Conservation (phyloP, 2,797 vertebrate species). For the Lepidocolaptes lacrymiger region DNA sequence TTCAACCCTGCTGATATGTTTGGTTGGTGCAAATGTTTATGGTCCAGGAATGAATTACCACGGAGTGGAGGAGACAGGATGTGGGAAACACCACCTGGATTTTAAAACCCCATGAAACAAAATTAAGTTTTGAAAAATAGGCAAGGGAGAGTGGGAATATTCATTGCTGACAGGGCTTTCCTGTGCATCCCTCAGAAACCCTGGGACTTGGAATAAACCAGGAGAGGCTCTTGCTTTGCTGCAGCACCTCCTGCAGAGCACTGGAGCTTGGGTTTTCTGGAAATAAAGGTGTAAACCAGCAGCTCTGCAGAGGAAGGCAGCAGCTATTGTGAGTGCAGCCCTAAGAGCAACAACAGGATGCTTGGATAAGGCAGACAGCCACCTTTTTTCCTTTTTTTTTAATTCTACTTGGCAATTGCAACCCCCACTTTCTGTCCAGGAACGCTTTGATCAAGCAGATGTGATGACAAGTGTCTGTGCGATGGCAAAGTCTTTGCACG, state of each 20-base stretch:
- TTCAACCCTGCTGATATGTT: neutral
- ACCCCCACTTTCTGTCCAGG: constrained; percentile 40
- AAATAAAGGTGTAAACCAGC: constrained; percentile 34
- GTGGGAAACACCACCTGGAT: neutral
- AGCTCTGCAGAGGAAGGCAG: neutral
- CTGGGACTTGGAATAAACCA: neutral
- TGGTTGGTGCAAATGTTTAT: neutral
- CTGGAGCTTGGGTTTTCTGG: neutral
- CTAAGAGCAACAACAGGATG: neutral
- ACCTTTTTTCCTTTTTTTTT: neutral
- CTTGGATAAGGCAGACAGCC: neutral
- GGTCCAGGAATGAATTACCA: neutral
- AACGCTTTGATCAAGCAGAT: constrained; percentile 50
- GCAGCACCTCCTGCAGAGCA: neutral
- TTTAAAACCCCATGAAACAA: constrained; percentile 18
- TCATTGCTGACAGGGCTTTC: neutral
- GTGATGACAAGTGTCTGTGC: constrained; percentile 42
- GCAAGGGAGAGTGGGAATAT: neutral
- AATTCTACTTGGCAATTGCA: neutral
- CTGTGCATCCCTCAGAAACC: neutral
- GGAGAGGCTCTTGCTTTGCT: neutral
- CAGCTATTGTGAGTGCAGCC: neutral
- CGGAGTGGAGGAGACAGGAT: neutral
- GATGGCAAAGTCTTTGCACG: constrained; percentile 43
- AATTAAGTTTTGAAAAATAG: constrained; percentile 37